Conservation (phyloP, 2,797 vertebrate genomes). For the Sparidentex hasta region DNA sequence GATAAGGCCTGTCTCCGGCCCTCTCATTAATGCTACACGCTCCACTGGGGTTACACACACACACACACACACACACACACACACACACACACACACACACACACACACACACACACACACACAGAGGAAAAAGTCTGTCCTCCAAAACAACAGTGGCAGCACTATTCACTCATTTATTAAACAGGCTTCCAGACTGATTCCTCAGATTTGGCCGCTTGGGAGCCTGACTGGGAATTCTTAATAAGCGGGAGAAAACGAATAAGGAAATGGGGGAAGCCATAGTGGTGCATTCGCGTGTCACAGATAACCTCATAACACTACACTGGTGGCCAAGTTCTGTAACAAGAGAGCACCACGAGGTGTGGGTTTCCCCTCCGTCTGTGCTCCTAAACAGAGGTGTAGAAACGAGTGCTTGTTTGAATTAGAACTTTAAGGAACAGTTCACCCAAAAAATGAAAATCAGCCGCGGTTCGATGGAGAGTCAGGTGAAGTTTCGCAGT, state of each 20-base stretch:
- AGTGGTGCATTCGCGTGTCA: slow-evolving; percentile 20
- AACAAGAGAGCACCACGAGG: slow-evolving; percentile 9
- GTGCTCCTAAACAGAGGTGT: slow-evolving; percentile 5
- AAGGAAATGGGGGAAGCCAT: slow-evolving; percentile 43
- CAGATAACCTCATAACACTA: slow-evolving; percentile 20
- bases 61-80: slow-evolving; percentile 39
- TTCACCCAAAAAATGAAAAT: too few species aligned
- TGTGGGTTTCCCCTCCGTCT: not conserved
- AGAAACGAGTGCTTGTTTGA: not conserved
- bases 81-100: slow-evolving; percentile 26
- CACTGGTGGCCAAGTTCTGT: slow-evolving; percentile 17
- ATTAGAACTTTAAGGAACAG: not conserved
- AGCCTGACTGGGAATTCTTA: slow-evolving; percentile 49
- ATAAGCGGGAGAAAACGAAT: slow-evolving; percentile 35
- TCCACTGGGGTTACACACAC: slow-evolving; percentile 57
- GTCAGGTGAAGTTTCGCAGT: too few species aligned
- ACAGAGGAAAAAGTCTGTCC: slow-evolving; percentile 40
- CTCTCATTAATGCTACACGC: slow-evolving; percentile 76
- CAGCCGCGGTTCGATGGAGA: too few species aligned
- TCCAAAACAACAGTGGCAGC: slow-evolving; percentile 69
- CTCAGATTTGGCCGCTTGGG: slow-evolving; percentile 47
- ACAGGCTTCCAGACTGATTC: slow-evolving; percentile 52
- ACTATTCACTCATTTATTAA: slow-evolving; percentile 67
- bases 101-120: slow-evolving; percentile 18
- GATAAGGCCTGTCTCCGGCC: slow-evolving; percentile 76